Percentiles rank a stretch among this genome's conserved stretches.
Conservation (phyloP, 2,888 invertebrate species). For the Drosophila nr. fundita region DNA sequence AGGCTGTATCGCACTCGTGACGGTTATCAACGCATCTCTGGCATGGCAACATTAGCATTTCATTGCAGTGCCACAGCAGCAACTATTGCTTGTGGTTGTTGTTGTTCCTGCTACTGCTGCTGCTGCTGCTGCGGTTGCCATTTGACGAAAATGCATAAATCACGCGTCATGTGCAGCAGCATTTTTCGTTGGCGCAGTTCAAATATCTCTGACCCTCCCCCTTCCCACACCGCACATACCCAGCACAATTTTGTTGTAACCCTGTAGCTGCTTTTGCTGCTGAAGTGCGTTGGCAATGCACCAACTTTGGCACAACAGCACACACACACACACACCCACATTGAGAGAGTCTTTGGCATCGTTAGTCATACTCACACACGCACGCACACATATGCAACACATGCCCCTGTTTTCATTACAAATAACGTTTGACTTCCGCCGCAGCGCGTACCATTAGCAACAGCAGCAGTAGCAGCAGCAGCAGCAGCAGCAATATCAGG, state of each 20-base stretch:
- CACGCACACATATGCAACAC: constrained; percentile 56
- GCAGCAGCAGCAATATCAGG: constrained; percentile 17
- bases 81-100: constrained; percentile 41
- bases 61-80: constrained; percentile 62
- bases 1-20: constrained; percentile 41
- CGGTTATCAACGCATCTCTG: constrained; percentile 66
- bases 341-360: constrained; percentile 52
- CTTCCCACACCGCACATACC: neutral
- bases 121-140: constrained; percentile 64
- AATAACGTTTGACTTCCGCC: constrained; percentile 81
- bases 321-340: constrained; percentile 32
- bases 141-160: constrained; percentile 78
- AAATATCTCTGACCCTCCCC: constrained; percentile 56
- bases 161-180: constrained; percentile 76
- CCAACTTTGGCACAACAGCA: constrained; percentile 52
- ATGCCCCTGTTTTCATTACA: constrained; percentile 81
- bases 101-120: constrained; percentile 34
- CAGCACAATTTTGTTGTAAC: neutral
- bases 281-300: constrained; percentile 77
- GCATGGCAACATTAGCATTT: constrained; percentile 78
- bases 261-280: constrained; percentile 18
- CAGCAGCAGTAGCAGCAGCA: constrained; percentile 7
- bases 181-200: constrained; percentile 68
- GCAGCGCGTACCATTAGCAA: constrained; percentile 57
- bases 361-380: constrained; percentile 47